Percentiles rank a stretch among this genome's conserved stretches.
Evolutionary conservation across 1,140 invertebrate genomes (phyloP).

Genomic region (Zaprionus gabonicus): DNA sequence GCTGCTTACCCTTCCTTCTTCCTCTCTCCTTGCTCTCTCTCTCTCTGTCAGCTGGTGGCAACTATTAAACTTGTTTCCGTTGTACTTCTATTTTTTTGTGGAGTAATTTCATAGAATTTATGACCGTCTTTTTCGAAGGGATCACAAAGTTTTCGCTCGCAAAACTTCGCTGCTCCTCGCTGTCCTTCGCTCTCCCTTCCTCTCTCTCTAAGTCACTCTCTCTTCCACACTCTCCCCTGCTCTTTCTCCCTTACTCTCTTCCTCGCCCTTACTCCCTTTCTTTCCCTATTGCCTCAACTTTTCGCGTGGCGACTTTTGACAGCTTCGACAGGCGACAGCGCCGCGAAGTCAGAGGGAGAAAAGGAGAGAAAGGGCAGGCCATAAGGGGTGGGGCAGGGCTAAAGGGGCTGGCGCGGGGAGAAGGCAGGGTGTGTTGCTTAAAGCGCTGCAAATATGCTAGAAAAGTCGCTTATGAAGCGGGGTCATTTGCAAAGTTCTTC

Average conservation of each 20-base stretch:
- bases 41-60: constrained; percentile 18
- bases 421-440: background rate
- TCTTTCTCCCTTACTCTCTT: background rate
- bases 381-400: no score
- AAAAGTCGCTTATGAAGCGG: background rate
- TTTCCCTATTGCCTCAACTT: constrained; percentile 13
- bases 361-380: no score
- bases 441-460: background rate
- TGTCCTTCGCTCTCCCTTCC: background rate
- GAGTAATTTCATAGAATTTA: constrained; percentile 77
- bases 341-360: no score
- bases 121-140: constrained; percentile 69
- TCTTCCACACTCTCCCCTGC: no score
- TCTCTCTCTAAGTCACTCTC: background rate
- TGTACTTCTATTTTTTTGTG: constrained; percentile 48
- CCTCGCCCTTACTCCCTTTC: no score
- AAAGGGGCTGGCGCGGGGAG: background rate
- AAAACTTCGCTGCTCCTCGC: constrained; percentile 29
- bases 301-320: constrained; percentile 42
- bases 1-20: background rate
- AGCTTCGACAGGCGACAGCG: constrained; percentile 39
- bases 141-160: constrained; percentile 60
- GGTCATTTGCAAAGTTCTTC: background rate
- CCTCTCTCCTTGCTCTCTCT: background rate
- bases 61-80: constrained; percentile 81